phyloP scores from a whole-genome alignment of 2,797 vertebrate species.

The Manis javanica region DNA sequence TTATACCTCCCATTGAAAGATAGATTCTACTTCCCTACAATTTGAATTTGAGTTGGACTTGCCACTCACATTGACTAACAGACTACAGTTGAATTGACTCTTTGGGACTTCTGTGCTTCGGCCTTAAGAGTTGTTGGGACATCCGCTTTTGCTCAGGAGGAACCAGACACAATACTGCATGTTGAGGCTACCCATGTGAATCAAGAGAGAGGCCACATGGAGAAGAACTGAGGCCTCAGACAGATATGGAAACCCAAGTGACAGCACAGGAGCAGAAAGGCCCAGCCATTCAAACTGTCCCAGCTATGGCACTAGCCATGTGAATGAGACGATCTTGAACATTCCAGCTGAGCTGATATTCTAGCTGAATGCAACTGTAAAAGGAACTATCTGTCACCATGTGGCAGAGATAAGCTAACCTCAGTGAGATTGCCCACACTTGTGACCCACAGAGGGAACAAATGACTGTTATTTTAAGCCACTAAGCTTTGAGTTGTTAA shows the following conservation, averaged over 20 bases:
- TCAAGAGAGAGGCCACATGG: not conserved
- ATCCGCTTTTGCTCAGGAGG: not conserved
- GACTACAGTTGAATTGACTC: not conserved
- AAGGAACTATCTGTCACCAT: not conserved
- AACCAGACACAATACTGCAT: not conserved
- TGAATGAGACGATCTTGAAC: not conserved
- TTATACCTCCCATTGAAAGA: not conserved
- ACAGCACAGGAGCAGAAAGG: not conserved
- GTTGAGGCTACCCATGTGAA: not conserved
- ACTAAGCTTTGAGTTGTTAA: not conserved
- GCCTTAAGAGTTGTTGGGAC: not conserved
- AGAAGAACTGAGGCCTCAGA: not conserved
- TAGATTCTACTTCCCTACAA: not conserved
- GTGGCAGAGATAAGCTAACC: not conserved
- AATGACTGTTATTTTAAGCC: not conserved
- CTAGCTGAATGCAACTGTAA: not conserved
- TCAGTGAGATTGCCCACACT: not conserved
- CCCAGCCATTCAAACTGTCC: accelerated
- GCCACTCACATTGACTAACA: not conserved
- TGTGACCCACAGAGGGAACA: not conserved
- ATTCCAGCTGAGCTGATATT: not conserved
- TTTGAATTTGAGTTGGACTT: not conserved
- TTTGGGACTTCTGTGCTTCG: not conserved
- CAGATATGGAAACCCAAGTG: not conserved
- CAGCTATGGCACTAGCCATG: not conserved